phyloP scores from a whole-genome alignment of 2,113 vertebrate species.

The Sinosuthora webbiana region DNA sequence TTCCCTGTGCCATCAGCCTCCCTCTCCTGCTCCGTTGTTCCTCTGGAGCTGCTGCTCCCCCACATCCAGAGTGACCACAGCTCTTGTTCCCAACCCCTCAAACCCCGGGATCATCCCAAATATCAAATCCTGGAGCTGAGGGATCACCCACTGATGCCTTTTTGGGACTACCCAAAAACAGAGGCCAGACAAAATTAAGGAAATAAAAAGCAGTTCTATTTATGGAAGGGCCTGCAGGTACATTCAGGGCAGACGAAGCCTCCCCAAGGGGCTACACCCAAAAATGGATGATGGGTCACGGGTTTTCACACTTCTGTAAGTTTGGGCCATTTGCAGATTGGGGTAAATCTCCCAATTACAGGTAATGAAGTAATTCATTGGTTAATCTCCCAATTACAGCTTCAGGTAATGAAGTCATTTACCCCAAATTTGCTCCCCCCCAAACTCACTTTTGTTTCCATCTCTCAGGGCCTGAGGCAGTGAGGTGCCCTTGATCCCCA shows the following conservation, averaged over 20 bases:
- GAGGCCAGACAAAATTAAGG: not conserved
- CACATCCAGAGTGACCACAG: accelerated
- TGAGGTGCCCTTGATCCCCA: not conserved
- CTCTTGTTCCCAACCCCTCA: not conserved
- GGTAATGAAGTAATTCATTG: not conserved
- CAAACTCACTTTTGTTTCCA: not conserved
- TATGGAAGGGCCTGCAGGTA: not conserved
- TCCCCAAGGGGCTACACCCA: not conserved
- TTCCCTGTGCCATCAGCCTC: not conserved
- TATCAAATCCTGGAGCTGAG: not conserved
- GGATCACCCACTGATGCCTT: not conserved
- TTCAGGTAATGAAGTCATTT: not conserved
- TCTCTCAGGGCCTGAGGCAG: not conserved
- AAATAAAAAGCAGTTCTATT: not conserved
- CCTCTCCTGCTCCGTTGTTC: not conserved
- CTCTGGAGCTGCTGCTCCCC: not conserved
- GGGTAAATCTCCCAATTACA: not conserved
- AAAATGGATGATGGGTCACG: accelerated
- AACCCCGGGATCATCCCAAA: not conserved
- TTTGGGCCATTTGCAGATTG: not conserved
- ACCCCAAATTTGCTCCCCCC: not conserved
- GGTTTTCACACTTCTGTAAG: not conserved
- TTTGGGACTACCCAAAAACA: accelerated
- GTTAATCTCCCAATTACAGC: not conserved
- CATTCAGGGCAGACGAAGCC: not conserved